Percentiles rank a stretch among this genome's conserved stretches.
phyloP scores from a whole-genome alignment of 2,888 invertebrate genomes.

The Lobophora halterata region DNA sequence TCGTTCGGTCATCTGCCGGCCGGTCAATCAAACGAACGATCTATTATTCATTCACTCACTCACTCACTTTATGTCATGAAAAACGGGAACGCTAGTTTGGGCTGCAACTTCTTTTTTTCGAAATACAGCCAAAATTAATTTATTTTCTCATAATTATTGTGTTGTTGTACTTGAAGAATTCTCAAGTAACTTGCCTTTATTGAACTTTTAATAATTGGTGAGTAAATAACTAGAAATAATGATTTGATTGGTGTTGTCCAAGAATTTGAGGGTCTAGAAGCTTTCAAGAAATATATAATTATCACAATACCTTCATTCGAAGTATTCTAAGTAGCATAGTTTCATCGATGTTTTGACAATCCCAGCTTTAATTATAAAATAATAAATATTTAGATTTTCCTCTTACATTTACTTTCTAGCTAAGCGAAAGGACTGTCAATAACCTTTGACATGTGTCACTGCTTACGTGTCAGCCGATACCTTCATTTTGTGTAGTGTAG shows the following conservation, averaged over 20 bases:
- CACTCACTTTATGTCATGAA: no score
- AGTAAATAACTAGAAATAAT: conserved; percentile 3
- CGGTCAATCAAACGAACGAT: no score
- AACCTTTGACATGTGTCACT: conserved; percentile 81
- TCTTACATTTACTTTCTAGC: conserved; percentile 35
- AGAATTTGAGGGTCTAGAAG: no score
- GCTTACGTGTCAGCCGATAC: conserved; percentile 75
- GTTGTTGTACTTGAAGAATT: not conserved
- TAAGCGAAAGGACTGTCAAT: conserved; percentile 69
- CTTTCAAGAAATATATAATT: no score
- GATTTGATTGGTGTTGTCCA: no score
- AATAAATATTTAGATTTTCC: conserved; percentile 21
- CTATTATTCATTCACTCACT: conserved; percentile 7
- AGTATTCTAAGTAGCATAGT: no score
- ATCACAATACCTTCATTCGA: no score
- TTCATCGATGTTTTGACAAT: no score
- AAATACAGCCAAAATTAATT: not conserved
- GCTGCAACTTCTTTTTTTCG: no score
- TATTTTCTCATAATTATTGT: not conserved
- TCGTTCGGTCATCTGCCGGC: conserved; percentile 8
- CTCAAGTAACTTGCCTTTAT: not conserved
- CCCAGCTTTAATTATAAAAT: no score
- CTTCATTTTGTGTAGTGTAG: conserved; percentile 53
- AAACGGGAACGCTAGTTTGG: conserved; percentile 2
- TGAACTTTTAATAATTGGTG: not conserved